Base-by-base conservation (phyloP, 2,113 vertebrate species). In the Cheirogaleus medius region DNA sequence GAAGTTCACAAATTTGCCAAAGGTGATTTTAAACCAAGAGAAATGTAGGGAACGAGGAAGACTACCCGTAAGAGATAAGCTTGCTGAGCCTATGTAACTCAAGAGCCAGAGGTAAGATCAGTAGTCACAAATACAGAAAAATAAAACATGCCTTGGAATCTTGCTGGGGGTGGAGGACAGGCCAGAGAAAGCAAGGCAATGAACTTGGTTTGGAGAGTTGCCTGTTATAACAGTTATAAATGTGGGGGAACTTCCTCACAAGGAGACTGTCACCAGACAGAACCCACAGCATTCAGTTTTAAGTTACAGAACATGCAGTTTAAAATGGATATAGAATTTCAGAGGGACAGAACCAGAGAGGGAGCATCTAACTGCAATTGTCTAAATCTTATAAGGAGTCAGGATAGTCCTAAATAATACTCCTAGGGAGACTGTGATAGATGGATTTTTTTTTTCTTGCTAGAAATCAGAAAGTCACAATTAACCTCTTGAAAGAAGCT, bases 51-150 rank as follows among this genome's bases (percentile, higher is more conserved):
- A 54, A 32, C 2, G 1, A 2, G 29, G 37, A 39, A 52, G 47
- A 83, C 23, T 1, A 1, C 18, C 23, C 11, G 1, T 47, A 39
- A 73, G 39, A 63, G 20, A n/a, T 8, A 18, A 39, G 69, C 42
- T 47, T 60, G 14, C 39, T 14, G 9, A 56, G 60, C 34, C 17
- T 52, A 8, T 0, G 39, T 27, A 37, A 69, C 15, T 39, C n/a
- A 20, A 32, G 34, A 12, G 7, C 44, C 42, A 69, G n/a, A 66
- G 6, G 17, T 23, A 8, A n/a, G 52, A n/a, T 58, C 42, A 6
- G 15, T 3, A 11, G 56, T 23, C 8, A 47, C 14, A 0, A 21
- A 21, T 8, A 2, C 17, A 1, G 5, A 37, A 74, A 15, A 18
- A 8, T 20, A 17, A 47, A 77, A 13, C 8, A 39, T 1, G 13